Evolutionary conservation across 2,888 invertebrate genomes (phyloP), one percentile per base, ranked within the genome.

Genomic region (Trimorus sp.): DNA sequence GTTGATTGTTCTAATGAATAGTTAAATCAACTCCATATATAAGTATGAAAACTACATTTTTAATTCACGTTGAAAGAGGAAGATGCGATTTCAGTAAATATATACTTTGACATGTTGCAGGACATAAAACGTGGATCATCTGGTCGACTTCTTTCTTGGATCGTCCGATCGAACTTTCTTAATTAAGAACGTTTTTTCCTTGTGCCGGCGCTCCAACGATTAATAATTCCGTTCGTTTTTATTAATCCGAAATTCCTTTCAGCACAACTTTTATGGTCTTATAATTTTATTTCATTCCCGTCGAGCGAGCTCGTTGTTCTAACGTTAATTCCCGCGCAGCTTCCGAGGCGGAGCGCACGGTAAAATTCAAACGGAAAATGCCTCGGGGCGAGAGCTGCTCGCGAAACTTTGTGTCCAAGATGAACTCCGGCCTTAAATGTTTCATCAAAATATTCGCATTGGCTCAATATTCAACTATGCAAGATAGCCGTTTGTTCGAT

Each of bases 51-150:
- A 26, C 26, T 26, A 3, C 26, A 26, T 26, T 26, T 26, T 26
- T 26, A 26, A 4, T 26, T 26, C 26, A 26, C n/a, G n/a, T n/a
- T n/a, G n/a, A 26, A 26, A 26, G 4, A 26, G 26, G 63, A 83
- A 83, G 71, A 76, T 73, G 60, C 79, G 79, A 71, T 83, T 76
- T 66, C 77, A 58, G 78, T 83, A 77, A 83, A 78, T 75, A 78
- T 82, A 75, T 75, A 78, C 74, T 75, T 70, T 71, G 70, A 60
- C 68, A 69, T 78, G 74, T 78, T 82, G 63, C 70, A 56, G 60
- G 60, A 75, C 74, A 78, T 82, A 82, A 77, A 74, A 82, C 40
- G 8, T 53, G 37, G 62, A 79, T 53, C 26, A 74, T 26, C 26
- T 26, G 26, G 26, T 26, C 4, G 26, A 26, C 26, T 26, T 26